Percentiles rank a stretch among this genome's conserved stretches.
Conservation (phyloP, 2,888 invertebrate species). For the Crossocerus cetratus region DNA sequence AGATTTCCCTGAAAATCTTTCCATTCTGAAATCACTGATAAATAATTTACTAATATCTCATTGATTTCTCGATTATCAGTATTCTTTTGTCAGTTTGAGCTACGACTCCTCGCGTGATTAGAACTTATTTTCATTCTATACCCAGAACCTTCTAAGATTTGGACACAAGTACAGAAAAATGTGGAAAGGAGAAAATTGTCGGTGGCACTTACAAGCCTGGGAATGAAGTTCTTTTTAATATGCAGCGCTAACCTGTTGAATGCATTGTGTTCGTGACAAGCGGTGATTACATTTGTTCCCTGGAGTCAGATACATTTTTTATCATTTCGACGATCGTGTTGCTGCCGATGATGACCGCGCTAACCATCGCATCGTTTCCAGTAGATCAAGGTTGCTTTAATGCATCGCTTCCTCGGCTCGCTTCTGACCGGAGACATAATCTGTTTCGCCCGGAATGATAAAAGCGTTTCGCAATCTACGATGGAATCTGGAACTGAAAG, state of each 20-base stretch:
- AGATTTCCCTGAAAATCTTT: too few relatives aligned
- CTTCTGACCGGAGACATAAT: neutral
- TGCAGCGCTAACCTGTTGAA: constrained; percentile 75
- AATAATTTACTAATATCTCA: too few relatives aligned
- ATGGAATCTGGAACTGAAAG: too few relatives aligned
- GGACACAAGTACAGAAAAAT: too few relatives aligned
- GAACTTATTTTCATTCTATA: too few relatives aligned
- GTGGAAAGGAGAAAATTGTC: neutral
- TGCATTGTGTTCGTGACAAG: constrained; percentile 74
- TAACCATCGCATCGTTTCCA: constrained; percentile 39
- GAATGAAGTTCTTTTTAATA: constrained; percentile 73
- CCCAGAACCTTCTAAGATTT: too few relatives aligned
- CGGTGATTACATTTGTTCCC: constrained; percentile 73
- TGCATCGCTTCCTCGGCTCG: constrained; percentile 24
- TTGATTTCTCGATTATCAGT: too few relatives aligned
- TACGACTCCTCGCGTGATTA: too few relatives aligned
- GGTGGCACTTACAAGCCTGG: constrained; percentile 61
- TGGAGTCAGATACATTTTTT: constrained; percentile 60
- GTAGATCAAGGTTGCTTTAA: constrained; percentile 31
- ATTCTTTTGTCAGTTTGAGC: too few relatives aligned
- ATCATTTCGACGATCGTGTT: constrained; percentile 52
- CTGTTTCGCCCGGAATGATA: too few relatives aligned
- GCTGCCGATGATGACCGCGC: constrained; percentile 48
- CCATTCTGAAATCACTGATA: too few relatives aligned
- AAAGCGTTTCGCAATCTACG: too few relatives aligned